These are phyloP conservation scores for Heliconius aoede DNA, from an alignment of 2,888 invertebrate genomes.

Conservation along the genomic window DNA sequence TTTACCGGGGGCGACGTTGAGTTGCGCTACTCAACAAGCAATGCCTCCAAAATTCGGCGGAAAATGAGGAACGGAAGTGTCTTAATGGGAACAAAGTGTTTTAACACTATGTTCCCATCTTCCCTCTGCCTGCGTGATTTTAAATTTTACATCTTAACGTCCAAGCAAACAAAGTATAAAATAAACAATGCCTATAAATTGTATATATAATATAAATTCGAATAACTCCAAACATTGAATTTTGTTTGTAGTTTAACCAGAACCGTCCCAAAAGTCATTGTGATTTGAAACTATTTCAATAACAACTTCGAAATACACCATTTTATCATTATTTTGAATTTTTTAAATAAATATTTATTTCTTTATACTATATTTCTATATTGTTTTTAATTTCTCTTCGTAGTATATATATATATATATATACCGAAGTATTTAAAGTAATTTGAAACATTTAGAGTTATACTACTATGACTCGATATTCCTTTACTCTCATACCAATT, in stretches of 20 bases:
- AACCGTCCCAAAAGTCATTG: slow-evolving; percentile 25
- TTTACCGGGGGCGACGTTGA: no score
- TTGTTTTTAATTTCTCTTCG: no score
- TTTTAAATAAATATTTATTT: neutral
- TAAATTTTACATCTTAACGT: no score
- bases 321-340: neutral
- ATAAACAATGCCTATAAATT: slow-evolving; percentile 4
- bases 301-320: slow-evolving; percentile 35
- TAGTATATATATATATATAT: no score
- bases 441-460: neutral
- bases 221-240: slow-evolving; percentile 31
- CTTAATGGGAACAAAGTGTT: no score
- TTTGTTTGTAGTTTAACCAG: slow-evolving; percentile 28
- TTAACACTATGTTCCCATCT: no score
- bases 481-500: slow-evolving; percentile 15
- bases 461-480: neutral
- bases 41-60: neutral
- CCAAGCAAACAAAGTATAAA: no score
- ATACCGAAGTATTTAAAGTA: no score
- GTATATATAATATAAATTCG: no score
- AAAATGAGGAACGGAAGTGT: neutral
- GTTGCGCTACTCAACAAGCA: no score
- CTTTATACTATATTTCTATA: no score
- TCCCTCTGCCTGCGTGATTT: no score
- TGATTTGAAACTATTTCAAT: slow-evolving; percentile 43